Percentiles rank a stretch among this genome's conserved stretches.
Conservation (phyloP, 1,140 invertebrate species). For the Dinoponera quadriceps region DNA sequence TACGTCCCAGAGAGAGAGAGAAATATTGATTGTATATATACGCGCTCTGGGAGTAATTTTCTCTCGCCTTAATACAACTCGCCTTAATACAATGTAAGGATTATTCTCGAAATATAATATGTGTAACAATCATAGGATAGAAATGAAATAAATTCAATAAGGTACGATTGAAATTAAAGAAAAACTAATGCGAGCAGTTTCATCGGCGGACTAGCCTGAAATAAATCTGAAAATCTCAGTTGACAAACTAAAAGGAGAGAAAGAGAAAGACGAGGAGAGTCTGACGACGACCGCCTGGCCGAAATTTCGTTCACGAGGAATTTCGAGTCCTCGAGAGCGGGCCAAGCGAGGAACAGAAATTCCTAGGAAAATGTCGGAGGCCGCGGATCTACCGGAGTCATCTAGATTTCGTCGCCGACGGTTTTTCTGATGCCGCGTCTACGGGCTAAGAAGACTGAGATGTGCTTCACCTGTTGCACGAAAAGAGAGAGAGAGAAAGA, state of each 20-base stretch:
- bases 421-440: conserved; percentile 53
- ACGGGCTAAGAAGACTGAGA: conserved; percentile 44
- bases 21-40: too few species aligned
- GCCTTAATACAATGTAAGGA: too few species aligned
- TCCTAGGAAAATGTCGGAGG: conserved; percentile 11
- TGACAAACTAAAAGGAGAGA: not conserved
- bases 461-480: conserved; percentile 70
- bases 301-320: not conserved
- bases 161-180: not conserved
- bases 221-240: too few species aligned
- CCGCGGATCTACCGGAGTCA: conserved; percentile 12
- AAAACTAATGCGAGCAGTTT: not conserved
- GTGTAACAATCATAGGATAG: too few species aligned
- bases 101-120: too few species aligned
- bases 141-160: too few species aligned
- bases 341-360: not conserved
- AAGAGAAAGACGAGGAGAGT: too few species aligned
- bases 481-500: conserved; percentile 3
- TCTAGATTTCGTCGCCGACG: conserved; percentile 36
- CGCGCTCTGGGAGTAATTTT: too few species aligned
- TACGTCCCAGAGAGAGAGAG: too few species aligned
- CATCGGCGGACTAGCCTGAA: too few species aligned
- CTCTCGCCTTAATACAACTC: too few species aligned
- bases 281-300: too few species aligned
- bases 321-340: not conserved